phyloP scores from a whole-genome alignment of 2,113 vertebrate genomes.

The Pelmatolapia mariae region DNA sequence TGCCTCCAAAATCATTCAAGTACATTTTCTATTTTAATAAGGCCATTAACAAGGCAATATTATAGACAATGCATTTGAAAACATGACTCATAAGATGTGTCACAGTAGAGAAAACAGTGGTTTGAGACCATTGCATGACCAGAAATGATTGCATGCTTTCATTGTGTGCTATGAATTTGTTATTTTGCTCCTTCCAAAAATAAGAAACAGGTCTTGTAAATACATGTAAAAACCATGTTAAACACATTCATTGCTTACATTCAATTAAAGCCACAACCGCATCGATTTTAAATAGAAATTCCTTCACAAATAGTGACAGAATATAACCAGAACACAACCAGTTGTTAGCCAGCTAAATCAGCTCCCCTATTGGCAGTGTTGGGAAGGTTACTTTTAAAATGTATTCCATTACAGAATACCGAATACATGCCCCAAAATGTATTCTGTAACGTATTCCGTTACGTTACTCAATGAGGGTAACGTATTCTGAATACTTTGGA shows the following conservation, averaged over 20 bases:
- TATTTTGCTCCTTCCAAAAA: not conserved
- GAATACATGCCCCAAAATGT: no score
- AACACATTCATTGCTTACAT: not conserved
- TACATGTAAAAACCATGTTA: not conserved
- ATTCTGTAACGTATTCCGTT: no score
- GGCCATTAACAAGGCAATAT: not conserved
- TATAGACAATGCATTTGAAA: not conserved
- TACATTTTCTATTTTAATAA: not conserved
- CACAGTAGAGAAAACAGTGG: not conserved
- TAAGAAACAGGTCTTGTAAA: not conserved
- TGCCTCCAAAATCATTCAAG: not conserved
- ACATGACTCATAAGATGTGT: not conserved
- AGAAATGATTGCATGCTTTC: not conserved
- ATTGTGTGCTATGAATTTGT: not conserved
- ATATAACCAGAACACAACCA: not conserved
- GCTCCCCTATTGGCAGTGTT: not conserved
- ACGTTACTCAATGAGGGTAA: no score
- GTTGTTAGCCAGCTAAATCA: not conserved
- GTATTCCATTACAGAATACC: no score
- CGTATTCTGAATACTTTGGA: no score
- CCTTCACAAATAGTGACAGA: not conserved
- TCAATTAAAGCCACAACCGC: not conserved
- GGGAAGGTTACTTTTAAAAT: no score
- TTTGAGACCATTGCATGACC: not conserved
- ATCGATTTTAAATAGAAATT: not conserved